Conservation (phyloP, 1,140 invertebrate species). For the Littorina saxatilis region DNA sequence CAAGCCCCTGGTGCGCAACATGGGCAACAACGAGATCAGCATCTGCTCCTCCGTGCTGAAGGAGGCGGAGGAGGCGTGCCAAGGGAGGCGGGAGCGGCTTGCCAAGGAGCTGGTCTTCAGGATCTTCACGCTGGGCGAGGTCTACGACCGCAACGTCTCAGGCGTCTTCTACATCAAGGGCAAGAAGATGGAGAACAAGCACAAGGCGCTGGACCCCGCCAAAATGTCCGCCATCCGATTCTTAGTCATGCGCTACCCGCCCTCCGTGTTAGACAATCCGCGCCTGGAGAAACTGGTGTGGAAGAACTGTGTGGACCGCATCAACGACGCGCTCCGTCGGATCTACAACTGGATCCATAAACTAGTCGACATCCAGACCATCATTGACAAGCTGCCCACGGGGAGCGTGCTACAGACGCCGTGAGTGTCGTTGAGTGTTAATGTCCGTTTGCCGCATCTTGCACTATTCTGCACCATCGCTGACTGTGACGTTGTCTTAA, state of each 20-base stretch:
- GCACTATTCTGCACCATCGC: no score
- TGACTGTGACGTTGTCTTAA: no score
- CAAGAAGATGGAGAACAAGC: conserved; percentile 62
- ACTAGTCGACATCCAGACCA: conserved; percentile 48
- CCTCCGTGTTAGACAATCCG: conserved; percentile 46
- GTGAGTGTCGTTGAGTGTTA: background rate
- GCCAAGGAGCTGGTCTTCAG: conserved; percentile 50
- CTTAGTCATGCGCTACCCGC: conserved; percentile 49
- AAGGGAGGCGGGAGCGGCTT: conserved; percentile 44
- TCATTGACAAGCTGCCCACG: conserved; percentile 48
- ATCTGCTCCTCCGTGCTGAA: conserved; percentile 50
- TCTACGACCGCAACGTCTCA: conserved; percentile 49
- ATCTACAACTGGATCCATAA: conserved; percentile 55
- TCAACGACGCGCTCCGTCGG: conserved; percentile 46
- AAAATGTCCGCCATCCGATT: conserved; percentile 51
- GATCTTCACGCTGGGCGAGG: conserved; percentile 48
- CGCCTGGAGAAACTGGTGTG: conserved; percentile 45
- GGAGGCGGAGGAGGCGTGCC: conserved; percentile 48
- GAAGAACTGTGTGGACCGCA: conserved; percentile 52
- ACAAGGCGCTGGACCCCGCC: conserved; percentile 47
- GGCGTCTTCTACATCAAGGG: conserved; percentile 57
- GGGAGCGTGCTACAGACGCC: conserved; percentile 24
- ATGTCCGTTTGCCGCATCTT: no score
- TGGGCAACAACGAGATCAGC: conserved; percentile 47
- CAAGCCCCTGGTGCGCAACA: conserved; percentile 44